Conservation (phyloP, 1,140 invertebrate genomes). For the Sweltsa coloradensis region DNA sequence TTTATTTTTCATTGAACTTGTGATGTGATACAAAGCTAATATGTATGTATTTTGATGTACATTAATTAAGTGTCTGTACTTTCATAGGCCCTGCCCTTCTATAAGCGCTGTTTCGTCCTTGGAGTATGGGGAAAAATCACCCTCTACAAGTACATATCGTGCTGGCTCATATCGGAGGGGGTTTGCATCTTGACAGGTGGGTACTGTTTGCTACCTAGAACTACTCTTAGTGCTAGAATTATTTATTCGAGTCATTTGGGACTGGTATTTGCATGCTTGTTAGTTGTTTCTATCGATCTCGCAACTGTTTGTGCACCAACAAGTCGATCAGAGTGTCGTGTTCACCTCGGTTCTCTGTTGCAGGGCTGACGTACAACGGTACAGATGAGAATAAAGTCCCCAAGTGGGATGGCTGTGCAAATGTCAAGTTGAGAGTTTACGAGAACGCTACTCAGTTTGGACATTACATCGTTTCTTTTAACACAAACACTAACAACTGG, state of each 20-base stretch:
- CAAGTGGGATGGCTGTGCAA: constrained; percentile 76
- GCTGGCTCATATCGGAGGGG: constrained; percentile 83
- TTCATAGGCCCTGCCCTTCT: constrained; percentile 39
- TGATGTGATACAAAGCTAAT: background rate
- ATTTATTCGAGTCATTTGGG: background rate
- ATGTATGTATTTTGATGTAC: background rate
- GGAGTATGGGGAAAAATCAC: constrained; percentile 74
- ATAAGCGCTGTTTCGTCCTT: constrained; percentile 50
- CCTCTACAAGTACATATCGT: constrained; percentile 82
- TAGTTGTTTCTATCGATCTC: background rate
- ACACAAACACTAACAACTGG: constrained; percentile 90
- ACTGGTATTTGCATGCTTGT: background rate
- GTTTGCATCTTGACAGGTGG: constrained; percentile 50
- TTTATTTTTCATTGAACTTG: background rate
- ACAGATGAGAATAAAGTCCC: constrained; percentile 38
- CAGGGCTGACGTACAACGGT: constrained; percentile 73
- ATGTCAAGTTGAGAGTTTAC: constrained; percentile 63
- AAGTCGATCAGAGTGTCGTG: background rate
- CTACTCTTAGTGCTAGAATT: background rate
- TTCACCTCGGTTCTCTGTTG: constrained; percentile 1
- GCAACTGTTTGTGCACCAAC: background rate
- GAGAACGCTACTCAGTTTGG: constrained; percentile 70
- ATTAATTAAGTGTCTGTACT: constrained; percentile 7
- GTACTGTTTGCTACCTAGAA: constrained; percentile 16
- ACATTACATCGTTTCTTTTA: constrained; percentile 79